Conservation (phyloP, 2,797 vertebrate species). For the Galaxias olidus region DNA sequence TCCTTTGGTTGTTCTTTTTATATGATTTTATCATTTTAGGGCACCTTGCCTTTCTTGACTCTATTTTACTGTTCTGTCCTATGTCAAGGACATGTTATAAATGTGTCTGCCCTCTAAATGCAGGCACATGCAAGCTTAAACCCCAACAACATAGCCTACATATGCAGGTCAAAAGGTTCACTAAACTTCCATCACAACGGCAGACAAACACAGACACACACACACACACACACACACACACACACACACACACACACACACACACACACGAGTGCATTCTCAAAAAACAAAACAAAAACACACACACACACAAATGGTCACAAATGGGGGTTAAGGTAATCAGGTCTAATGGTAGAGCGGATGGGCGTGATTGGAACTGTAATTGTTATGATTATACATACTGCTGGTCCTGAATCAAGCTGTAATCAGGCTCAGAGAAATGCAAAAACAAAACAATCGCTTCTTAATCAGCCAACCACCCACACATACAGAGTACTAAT, state of each 20-base stretch:
- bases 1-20: neutral
- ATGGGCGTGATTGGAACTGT: slow-evolving; percentile 54
- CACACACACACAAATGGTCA: neutral
- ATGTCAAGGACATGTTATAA: no score
- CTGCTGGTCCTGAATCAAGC: slow-evolving; percentile 45
- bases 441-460: slow-evolving; percentile 21
- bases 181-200: no score
- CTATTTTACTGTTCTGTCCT: no score
- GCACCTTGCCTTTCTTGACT: no score
- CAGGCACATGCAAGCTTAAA: no score
- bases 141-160: no score
- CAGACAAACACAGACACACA: no score
- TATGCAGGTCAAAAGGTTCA: no score
- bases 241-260: no score
- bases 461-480: slow-evolving; percentile 40
- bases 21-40: no score
- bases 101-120: no score
- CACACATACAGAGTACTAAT: slow-evolving; percentile 34
- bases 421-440: slow-evolving; percentile 57
- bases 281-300: neutral
- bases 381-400: slow-evolving; percentile 55
- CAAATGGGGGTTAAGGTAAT: slow-evolving; percentile 42
- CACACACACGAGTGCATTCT: neutral
- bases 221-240: no score
- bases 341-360: slow-evolving; percentile 54